phyloP scores from a whole-genome alignment of 2,113 vertebrate species.

The Caranx ignobilis region DNA sequence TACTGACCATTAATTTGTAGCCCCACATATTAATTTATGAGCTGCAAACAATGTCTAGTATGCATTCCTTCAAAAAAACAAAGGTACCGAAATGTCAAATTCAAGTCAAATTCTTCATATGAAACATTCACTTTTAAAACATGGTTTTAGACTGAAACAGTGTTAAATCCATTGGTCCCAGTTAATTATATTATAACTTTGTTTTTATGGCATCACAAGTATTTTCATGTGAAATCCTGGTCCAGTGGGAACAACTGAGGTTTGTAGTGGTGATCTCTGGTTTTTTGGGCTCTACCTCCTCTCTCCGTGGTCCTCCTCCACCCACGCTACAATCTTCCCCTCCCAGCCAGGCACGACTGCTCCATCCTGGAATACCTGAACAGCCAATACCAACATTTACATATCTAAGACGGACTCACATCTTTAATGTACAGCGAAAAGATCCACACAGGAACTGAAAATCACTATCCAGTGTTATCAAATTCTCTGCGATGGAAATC shows the following conservation, averaged over 20 bases:
- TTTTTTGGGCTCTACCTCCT: constrained; percentile 81
- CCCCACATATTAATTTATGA: constrained; percentile 35
- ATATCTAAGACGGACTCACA: constrained; percentile 37
- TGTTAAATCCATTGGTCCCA: constrained; percentile 68
- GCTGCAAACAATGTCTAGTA: constrained; percentile 45
- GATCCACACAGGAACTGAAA: constrained; percentile 31
- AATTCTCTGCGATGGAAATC: constrained; percentile 45
- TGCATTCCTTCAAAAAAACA: constrained; percentile 34
- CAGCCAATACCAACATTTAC: constrained; percentile 39
- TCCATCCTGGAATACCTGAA: constrained; percentile 94
- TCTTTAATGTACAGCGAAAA: constrained; percentile 36
- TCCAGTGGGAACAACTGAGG: constrained; percentile 65
- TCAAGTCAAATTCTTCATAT: constrained; percentile 59
- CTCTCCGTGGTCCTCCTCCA: constrained; percentile 95
- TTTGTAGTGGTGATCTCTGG: constrained; percentile 57
- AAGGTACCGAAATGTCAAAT: constrained; percentile 43
- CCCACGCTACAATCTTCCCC: constrained; percentile 98
- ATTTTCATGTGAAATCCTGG: constrained; percentile 50
- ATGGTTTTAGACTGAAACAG: constrained; percentile 30
- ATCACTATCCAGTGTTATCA: constrained; percentile 22
- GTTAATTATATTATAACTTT: constrained; percentile 35
- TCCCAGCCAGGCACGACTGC: constrained; percentile 97
- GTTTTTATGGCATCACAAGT: constrained; percentile 51
- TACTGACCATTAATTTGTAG: constrained; percentile 44
- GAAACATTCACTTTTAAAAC: constrained; percentile 65